Evolutionary conservation across 2,797 vertebrate genomes (phyloP).

Genomic region (Platalea minor): DNA sequence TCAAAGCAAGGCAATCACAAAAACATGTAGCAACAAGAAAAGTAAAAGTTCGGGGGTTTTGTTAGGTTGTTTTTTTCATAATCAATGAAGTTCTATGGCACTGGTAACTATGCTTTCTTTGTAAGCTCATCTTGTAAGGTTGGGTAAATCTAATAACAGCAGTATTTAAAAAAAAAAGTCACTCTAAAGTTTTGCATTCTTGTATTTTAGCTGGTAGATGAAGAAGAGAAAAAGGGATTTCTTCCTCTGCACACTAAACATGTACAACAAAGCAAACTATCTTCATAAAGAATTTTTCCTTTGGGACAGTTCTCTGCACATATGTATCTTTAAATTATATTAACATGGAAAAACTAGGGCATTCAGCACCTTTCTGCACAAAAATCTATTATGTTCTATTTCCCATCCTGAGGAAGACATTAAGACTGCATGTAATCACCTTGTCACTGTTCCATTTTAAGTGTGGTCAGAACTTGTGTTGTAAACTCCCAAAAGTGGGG

Average conservation of each 20-base stretch:
- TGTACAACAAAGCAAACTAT: not conserved
- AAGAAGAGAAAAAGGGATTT: not conserved
- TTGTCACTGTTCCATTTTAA: not conserved
- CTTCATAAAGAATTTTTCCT: not conserved
- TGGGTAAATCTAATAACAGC: not conserved
- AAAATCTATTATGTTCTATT: not conserved
- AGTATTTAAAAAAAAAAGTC: not conserved
- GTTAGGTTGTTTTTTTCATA: not conserved
- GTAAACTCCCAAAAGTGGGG: not conserved
- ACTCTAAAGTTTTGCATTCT: not conserved
- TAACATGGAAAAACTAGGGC: not conserved
- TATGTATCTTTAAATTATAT: not conserved
- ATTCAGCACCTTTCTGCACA: not conserved
- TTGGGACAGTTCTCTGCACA: not conserved
- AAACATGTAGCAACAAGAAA: not conserved
- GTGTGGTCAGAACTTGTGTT: not conserved
- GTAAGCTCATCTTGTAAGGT: not conserved
- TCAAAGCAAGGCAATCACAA: not conserved
- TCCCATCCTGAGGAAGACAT: not conserved
- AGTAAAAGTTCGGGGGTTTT: accelerated
- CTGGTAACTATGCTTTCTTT: not conserved
- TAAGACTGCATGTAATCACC: not conserved
- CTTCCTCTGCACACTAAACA: not conserved
- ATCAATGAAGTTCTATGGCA: not conserved
- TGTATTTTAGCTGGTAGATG: not conserved